These are phyloP conservation scores for Chrysocyon brachyurus DNA, from an alignment of 2,797 vertebrate genomes.

Conservation along the genomic window DNA sequence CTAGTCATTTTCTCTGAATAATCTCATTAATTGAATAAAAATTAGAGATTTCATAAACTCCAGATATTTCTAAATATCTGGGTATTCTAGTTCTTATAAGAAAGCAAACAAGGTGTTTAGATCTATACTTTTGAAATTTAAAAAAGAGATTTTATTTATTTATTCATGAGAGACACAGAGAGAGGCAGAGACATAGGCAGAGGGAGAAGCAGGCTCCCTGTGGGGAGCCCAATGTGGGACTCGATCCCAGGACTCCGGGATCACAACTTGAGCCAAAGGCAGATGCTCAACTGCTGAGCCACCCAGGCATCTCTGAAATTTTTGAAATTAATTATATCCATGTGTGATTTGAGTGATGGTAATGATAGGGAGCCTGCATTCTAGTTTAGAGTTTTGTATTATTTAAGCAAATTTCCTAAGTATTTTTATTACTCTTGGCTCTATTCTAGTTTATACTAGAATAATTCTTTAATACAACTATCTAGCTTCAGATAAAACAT, in stretches of 20 bases:
- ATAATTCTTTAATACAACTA: not conserved
- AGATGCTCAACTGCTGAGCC: too few species aligned
- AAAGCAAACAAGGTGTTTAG: not conserved
- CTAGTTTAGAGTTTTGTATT: not conserved
- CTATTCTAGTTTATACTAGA: not conserved
- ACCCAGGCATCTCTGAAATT: not conserved
- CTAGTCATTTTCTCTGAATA: not conserved
- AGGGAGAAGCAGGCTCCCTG: too few species aligned
- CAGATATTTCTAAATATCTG: slow-evolving; percentile 13
- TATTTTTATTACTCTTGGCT: not conserved
- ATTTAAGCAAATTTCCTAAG: not conserved
- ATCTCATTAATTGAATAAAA: slow-evolving; percentile 31
- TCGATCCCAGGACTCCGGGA: too few species aligned
- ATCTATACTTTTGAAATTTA: not conserved
- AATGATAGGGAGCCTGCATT: not conserved
- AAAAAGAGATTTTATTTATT: too few species aligned
- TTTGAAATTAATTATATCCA: not conserved
- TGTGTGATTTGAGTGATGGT: not conserved
- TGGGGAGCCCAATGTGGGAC: too few species aligned
- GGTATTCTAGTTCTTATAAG: not conserved
- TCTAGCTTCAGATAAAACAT: not conserved
- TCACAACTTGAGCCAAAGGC: too few species aligned
- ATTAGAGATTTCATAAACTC: not conserved
- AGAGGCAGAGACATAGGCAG: too few species aligned
- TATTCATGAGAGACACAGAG: too few species aligned